Evolutionary conservation across 2,888 invertebrate genomes (phyloP), one percentile per base, ranked within the genome.

Genomic region (Nowickia ferox): DNA sequence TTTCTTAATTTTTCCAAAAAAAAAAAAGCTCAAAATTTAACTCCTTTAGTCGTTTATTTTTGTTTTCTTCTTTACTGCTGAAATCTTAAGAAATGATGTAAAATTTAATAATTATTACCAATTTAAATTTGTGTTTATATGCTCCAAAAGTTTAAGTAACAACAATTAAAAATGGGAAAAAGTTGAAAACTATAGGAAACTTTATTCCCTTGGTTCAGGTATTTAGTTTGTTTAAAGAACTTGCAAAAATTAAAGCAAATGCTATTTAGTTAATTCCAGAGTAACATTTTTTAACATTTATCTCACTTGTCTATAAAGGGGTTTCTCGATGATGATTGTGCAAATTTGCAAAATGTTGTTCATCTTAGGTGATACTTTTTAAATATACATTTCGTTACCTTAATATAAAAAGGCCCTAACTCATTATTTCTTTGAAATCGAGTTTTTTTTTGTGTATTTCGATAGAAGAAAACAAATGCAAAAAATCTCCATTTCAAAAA

Each of bases 81-180:
- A 51, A 72, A 63, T 51, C 17, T 75, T 42, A 61, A 72, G n/a
- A 75, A 71, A 44, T 82, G 48, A 42, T 78, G 66, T 55, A 80
- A 80, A 65, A 76, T 79, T 76, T 76, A 71, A 79, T 86, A 83
- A 76, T 83, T 79, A 83, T 76, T 86, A 76, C 71, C 79, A 82
- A 86, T 75, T 59, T 71, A 86, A 85, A 85, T 78, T 82, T 66
- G 71, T 79, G 75, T 86, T 86, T 86, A 82, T 86, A 82, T 82
- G 83, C 82, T 82, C 85, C 79, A 82, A 86, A 86, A 86, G 82
- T 65, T 79, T 75, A 82, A 82, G 53, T 51, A 82, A 51, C 51
- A 71, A 57, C 42, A 65, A 40, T 30, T 69, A 63, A 38, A 63
- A 65, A 22, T n/a, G 11, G 9, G 11, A 51, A 75, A 76, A 74